Conservation (phyloP, 2,888 invertebrate genomes). For the Archaeoteleia sp. region DNA sequence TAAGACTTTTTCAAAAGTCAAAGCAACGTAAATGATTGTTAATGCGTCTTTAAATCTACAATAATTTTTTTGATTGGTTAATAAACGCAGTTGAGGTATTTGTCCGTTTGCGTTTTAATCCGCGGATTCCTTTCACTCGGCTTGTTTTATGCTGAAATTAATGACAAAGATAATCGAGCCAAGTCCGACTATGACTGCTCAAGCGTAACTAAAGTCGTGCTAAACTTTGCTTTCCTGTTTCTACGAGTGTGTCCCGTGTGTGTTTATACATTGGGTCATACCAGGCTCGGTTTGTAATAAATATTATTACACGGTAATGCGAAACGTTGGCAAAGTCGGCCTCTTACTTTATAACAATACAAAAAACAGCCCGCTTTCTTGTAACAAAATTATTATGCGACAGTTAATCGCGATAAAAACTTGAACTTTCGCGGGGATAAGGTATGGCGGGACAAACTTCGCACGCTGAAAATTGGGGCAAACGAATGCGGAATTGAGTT, state of each 20-base stretch:
- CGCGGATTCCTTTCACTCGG: constrained; percentile 40
- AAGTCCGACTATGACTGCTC: constrained; percentile 39
- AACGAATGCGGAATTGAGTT: too few species aligned
- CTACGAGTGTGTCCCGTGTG: constrained; percentile 13
- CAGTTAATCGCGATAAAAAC: too few species aligned
- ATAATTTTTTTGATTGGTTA: too few species aligned
- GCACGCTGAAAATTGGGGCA: too few species aligned
- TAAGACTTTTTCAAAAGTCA: too few species aligned
- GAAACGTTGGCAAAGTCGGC: constrained; percentile 7
- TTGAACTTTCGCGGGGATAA: too few species aligned
- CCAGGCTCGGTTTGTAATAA: constrained; percentile 17
- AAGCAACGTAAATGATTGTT: too few species aligned
- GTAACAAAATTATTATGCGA: too few species aligned
- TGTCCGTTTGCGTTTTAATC: constrained; percentile 24
- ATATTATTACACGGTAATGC: constrained; percentile 15
- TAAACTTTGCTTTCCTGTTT: constrained; percentile 39
- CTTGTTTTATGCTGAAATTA: constrained; percentile 44
- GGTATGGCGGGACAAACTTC: too few species aligned
- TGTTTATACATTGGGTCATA: constrained; percentile 27
- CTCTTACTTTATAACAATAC: too few species aligned
- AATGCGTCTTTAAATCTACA: too few species aligned
- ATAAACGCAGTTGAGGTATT: constrained; percentile 1
- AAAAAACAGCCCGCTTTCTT: too few species aligned
- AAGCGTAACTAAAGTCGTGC: constrained; percentile 45
- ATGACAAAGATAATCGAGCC: constrained; percentile 46